Evolutionary conservation across 1,140 invertebrate genomes (phyloP).

Genomic region (Diplogasteroides magnus): DNA sequence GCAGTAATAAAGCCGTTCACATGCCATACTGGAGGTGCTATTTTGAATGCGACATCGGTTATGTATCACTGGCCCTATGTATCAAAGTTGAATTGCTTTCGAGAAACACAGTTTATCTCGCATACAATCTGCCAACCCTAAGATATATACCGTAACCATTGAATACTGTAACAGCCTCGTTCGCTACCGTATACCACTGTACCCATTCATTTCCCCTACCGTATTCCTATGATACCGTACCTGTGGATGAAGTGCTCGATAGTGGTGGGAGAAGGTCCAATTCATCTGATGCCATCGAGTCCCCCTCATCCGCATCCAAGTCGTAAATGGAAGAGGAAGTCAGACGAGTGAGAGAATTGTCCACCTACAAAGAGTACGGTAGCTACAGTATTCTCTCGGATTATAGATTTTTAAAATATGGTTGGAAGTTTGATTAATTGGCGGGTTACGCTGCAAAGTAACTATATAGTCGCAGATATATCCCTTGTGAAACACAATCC

Average conservation of each 20-base stretch:
- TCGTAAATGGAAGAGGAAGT: not conserved
- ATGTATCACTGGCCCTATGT: too few relatives aligned
- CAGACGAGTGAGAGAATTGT: slow-evolving; percentile 5
- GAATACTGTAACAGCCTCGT: too few relatives aligned
- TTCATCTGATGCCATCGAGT: slow-evolving; percentile 24
- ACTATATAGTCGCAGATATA: not conserved
- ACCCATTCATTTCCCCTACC: too few relatives aligned
- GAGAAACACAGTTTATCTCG: too few relatives aligned
- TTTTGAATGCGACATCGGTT: not conserved
- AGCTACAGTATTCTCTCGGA: slow-evolving; percentile 13
- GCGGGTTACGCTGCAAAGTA: not conserved
- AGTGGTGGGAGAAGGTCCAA: slow-evolving; percentile 28
- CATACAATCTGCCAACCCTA: too few relatives aligned
- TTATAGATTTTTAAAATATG: not conserved
- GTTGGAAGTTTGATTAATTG: too few relatives aligned
- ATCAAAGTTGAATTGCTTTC: too few relatives aligned
- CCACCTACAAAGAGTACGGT: slow-evolving; percentile 4
- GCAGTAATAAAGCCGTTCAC: too few relatives aligned
- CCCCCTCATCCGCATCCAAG: slow-evolving; percentile 10
- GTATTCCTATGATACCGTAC: too few relatives aligned
- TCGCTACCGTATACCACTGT: too few relatives aligned
- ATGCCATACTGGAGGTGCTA: too few relatives aligned
- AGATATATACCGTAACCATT: not conserved
- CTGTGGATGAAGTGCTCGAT: not conserved
- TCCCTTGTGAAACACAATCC: not conserved